phyloP scores from a whole-genome alignment of 2,797 vertebrate species.

The Denticeps clupeoides region DNA sequence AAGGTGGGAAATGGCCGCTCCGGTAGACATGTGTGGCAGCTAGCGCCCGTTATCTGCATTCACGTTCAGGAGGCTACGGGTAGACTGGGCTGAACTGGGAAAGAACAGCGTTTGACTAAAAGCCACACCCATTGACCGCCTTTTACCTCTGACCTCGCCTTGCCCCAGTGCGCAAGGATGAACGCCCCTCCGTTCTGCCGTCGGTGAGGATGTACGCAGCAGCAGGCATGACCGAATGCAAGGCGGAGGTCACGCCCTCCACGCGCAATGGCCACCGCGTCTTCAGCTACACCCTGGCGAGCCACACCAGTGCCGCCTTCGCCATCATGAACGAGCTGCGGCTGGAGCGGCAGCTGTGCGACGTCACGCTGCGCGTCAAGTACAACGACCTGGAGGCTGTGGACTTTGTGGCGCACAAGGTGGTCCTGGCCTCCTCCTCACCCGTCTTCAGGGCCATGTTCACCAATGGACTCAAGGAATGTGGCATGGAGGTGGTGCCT shows the following conservation, averaged over 20 bases:
- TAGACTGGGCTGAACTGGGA: background rate
- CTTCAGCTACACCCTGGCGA: conserved; percentile 87
- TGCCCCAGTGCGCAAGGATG: conserved; percentile 45
- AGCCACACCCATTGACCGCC: background rate
- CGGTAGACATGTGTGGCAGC: background rate
- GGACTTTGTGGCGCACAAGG: conserved; percentile 84
- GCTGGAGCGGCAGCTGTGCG: conserved; percentile 74
- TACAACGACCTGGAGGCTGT: conserved; percentile 68
- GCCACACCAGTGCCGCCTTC: conserved; percentile 82
- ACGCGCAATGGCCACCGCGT: conserved; percentile 73
- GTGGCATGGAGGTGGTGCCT: conserved; percentile 81
- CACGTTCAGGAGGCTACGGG: background rate
- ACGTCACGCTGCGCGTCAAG: conserved; percentile 79
- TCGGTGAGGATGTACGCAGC: conserved; percentile 45
- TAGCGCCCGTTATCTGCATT: background rate
- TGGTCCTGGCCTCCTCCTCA: conserved; percentile 83
- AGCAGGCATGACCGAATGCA: conserved; percentile 74
- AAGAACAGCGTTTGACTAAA: background rate
- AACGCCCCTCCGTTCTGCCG: conserved; percentile 21
- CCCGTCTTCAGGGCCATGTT: conserved; percentile 92
- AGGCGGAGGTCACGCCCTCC: conserved; percentile 87
- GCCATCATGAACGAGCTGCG: conserved; percentile 88
- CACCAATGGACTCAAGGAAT: conserved; percentile 80
- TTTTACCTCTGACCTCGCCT: conserved; percentile 22
- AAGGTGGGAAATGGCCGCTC: too few relatives aligned